A percentile compares a stretch with the other conserved stretches of the same genome.
Evolutionary conservation across 2,797 vertebrate genomes (phyloP).

Genomic region (Limosa lapponica): DNA sequence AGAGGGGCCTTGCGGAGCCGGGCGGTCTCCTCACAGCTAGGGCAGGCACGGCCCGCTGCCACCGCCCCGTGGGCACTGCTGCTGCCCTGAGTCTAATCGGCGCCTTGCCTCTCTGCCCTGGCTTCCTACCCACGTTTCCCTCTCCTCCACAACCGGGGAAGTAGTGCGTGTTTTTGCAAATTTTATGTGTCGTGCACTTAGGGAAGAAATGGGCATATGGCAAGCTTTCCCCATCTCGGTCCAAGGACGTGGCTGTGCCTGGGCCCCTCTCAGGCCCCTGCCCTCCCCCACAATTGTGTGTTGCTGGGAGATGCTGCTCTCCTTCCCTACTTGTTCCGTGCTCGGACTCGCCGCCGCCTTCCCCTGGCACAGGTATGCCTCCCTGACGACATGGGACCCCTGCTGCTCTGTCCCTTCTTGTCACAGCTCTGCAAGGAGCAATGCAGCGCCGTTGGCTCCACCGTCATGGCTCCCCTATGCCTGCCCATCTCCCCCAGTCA

Average conservation of each 20-base stretch:
- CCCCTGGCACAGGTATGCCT: accelerated
- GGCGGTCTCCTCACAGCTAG: accelerated
- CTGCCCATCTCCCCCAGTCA: accelerated
- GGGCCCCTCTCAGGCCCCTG: accelerated
- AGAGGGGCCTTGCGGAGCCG: accelerated
- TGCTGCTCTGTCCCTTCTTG: neutral
- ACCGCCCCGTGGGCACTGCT: neutral
- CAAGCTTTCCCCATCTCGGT: accelerated
- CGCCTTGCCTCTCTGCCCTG: accelerated
- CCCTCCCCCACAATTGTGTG: accelerated
- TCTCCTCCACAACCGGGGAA: accelerated
- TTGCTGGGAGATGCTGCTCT: accelerated
- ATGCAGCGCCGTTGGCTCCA: accelerated
- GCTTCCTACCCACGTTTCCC: accelerated
- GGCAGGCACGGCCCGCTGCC: accelerated
- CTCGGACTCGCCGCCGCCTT: accelerated
- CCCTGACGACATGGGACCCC: accelerated
- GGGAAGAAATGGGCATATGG: neutral
- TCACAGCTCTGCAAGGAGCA: neutral
- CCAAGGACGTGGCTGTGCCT: neutral
- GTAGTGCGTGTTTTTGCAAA: accelerated
- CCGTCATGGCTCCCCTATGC: accelerated
- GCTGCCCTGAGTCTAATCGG: accelerated
- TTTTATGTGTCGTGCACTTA: no score
- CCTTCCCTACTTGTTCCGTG: accelerated